phyloP scores from a whole-genome alignment of 2,797 vertebrate species.

The Protosalanx chinensis region DNA sequence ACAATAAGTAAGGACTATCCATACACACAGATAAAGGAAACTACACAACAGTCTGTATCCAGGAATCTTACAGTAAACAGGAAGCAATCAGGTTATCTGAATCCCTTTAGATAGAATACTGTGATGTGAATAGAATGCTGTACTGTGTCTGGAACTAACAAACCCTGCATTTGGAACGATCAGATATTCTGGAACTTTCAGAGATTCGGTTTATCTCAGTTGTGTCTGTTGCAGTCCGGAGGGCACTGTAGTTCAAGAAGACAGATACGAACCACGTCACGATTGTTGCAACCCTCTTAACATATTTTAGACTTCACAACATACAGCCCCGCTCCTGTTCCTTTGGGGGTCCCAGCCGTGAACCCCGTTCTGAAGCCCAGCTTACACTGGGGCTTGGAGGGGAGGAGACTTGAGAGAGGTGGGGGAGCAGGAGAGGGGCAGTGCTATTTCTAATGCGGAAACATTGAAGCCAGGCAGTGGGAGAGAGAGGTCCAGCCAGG shows the following conservation, averaged over 20 bases:
- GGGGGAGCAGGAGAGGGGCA: no score
- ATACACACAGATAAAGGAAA: slow-evolving; percentile 19
- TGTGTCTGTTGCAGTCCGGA: not conserved
- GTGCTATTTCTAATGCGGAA: no score
- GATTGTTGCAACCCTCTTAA: slow-evolving; percentile 4
- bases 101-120: not conserved
- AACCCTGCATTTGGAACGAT: no score
- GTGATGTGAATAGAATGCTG: no score
- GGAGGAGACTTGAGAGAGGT: no score
- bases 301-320: not conserved
- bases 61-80: not conserved
- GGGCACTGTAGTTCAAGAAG: not conserved
- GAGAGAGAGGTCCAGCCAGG: not conserved
- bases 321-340: not conserved
- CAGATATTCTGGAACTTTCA: no score
- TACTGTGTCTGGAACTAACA: not conserved
- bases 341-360: not conserved
- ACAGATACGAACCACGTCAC: slow-evolving; percentile 1
- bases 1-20: slow-evolving; percentile 30
- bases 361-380: not conserved
- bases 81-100: not conserved
- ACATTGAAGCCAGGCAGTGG: slow-evolving; percentile 2
- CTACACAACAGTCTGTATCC: not conserved
- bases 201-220: not conserved
- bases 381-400: not conserved